Percentiles rank a stretch among this genome's conserved stretches.
Conservation (phyloP, 2,888 invertebrate genomes). For the Onchidella celtica region DNA sequence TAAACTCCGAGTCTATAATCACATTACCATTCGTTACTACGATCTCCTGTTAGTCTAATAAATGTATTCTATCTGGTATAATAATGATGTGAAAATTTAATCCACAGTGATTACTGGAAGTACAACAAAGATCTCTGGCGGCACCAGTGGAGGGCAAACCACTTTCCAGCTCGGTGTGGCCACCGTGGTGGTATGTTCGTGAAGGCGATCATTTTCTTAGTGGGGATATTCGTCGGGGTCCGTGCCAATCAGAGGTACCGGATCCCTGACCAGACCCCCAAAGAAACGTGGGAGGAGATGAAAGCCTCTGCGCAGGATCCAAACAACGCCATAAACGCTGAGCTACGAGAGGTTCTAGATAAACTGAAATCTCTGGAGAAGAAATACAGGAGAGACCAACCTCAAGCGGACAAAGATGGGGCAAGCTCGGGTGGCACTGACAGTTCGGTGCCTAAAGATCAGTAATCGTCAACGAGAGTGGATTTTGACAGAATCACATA, state of each 20-base stretch:
- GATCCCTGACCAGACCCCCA: background rate
- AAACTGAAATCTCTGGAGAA: conserved; percentile 22
- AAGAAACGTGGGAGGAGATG: conserved; percentile 6
- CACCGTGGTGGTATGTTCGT: conserved; percentile 1
- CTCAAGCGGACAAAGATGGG: background rate
- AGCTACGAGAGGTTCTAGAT: background rate
- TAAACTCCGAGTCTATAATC: too few species aligned
- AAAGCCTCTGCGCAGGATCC: background rate
- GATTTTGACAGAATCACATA: too few species aligned
- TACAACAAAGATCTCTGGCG: background rate
- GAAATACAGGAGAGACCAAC: background rate
- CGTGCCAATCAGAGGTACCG: background rate
- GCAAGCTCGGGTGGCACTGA: background rate
- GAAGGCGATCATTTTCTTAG: background rate
- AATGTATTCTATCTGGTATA: too few species aligned
- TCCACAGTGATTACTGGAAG: conserved; percentile 12
- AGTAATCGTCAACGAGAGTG: too few species aligned
- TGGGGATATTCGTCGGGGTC: background rate
- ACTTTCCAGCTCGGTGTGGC: too few species aligned
- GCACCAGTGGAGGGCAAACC: too few species aligned
- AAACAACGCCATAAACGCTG: background rate
- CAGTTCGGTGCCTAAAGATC: too few species aligned
- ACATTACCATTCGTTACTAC: too few species aligned
- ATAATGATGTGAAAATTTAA: too few species aligned
- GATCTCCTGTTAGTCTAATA: too few species aligned